A percentile compares a stretch with the other conserved stretches of the same genome.
phyloP scores from a whole-genome alignment of 1,140 invertebrate species.

The Bombus ignitus region DNA sequence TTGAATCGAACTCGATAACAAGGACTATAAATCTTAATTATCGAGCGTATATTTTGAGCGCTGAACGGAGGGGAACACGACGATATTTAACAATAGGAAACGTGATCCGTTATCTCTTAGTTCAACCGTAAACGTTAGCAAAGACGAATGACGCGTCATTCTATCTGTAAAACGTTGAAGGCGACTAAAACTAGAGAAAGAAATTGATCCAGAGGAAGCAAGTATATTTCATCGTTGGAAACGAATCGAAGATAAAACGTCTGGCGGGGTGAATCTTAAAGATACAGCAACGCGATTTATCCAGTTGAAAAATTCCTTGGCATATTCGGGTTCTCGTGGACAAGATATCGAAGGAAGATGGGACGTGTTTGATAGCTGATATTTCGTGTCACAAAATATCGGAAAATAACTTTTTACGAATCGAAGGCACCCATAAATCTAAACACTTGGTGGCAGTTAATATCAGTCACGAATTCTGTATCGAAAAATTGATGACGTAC shows the following conservation, averaged over 20 bases:
- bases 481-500: neutral
- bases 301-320: neutral
- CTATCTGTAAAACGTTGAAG: neutral
- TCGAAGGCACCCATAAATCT: neutral
- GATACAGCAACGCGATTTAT: conserved; percentile 3
- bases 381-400: neutral
- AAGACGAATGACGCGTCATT: neutral
- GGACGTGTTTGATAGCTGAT: neutral
- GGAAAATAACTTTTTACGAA: neutral
- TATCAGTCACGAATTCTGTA: neutral
- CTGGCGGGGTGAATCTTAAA: neutral
- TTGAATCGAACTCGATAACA: neutral
- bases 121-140: neutral
- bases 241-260: conserved; percentile 4
- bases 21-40: neutral
- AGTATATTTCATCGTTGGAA: conserved; percentile 1
- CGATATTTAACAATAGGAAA: neutral
- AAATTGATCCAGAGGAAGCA: neutral
- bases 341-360: neutral
- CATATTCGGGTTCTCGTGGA: neutral
- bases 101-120: neutral
- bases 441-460: neutral
- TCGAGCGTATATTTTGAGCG: no score
- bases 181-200: neutral
- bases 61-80: neutral